A percentile compares a stretch with the other conserved stretches of the same genome.
Evolutionary conservation across 2,888 invertebrate species (phyloP).

Genomic region (Parthenolecanium corni): DNA sequence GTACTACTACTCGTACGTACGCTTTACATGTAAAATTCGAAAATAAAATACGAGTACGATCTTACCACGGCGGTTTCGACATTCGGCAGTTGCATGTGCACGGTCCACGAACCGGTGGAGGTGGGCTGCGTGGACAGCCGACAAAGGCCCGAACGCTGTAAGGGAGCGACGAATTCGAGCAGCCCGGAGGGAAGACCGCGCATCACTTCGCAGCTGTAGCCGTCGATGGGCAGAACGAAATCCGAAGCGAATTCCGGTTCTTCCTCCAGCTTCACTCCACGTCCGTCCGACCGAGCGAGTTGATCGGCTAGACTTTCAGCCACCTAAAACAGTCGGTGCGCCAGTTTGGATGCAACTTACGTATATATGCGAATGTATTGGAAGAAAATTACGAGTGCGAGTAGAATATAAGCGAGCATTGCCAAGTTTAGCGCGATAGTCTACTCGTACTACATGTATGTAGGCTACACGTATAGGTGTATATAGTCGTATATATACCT

Average conservation of each 20-base stretch:
- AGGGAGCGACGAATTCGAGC: constrained; percentile 71
- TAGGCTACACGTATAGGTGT: too few relatives aligned
- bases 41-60: neutral
- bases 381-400: neutral
- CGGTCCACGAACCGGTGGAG: constrained; percentile 88
- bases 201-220: constrained; percentile 92
- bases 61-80: constrained; percentile 33
- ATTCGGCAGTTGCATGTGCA: constrained; percentile 49
- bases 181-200: constrained; percentile 83
- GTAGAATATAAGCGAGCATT: neutral
- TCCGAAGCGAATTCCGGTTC: constrained; percentile 82
- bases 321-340: constrained; percentile 46
- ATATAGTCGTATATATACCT: too few relatives aligned
- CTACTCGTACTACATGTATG: too few relatives aligned
- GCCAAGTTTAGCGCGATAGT: too few relatives aligned
- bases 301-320: constrained; percentile 86
- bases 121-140: constrained; percentile 81
- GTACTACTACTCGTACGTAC: too few relatives aligned
- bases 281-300: constrained; percentile 75
- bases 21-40: too few relatives aligned
- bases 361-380: too few relatives aligned
- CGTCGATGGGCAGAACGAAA: constrained; percentile 90
- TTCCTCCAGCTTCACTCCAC: constrained; percentile 77
- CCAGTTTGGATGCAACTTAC: constrained; percentile 31
- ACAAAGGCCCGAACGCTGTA: constrained; percentile 76